phyloP scores from a whole-genome alignment of 92 coral and sea anemone species.

The Bergia sp. region DNA sequence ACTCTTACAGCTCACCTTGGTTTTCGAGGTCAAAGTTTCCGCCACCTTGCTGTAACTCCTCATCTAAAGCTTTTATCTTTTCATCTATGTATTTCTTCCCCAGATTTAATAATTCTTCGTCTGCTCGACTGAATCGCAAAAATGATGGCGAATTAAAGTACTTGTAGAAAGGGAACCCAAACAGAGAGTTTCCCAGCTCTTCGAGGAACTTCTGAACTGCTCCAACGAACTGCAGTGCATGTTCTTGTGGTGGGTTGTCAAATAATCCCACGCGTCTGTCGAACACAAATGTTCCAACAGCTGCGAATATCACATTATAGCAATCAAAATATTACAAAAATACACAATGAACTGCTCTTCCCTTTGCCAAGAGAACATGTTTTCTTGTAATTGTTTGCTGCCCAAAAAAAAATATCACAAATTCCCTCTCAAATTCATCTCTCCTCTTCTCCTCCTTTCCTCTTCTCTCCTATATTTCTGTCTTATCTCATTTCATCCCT shows the following conservation, averaged over 20 bases:
- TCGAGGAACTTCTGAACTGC: slow-evolving; percentile 20
- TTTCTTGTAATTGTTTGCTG: too few species aligned
- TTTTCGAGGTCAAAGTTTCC: slow-evolving; percentile 29
- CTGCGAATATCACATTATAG: slow-evolving; percentile 13
- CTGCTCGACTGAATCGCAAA: slow-evolving; percentile 32
- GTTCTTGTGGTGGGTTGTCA: slow-evolving; percentile 50
- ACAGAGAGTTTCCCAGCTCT: slow-evolving; percentile 23
- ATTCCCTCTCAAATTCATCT: neutral
- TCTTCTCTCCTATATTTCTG: neutral
- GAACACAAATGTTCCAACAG: slow-evolving; percentile 56
- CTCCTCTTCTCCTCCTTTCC: neutral
- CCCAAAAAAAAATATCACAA: too few species aligned
- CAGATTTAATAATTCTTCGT: slow-evolving; percentile 15
- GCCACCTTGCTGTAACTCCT: slow-evolving; percentile 17
- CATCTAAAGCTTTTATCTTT: slow-evolving; percentile 34
- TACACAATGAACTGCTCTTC: too few species aligned
- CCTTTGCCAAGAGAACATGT: neutral
- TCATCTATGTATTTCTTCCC: slow-evolving; percentile 36
- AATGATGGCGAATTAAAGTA: slow-evolving; percentile 44
- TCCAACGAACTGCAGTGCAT: slow-evolving; percentile 28
- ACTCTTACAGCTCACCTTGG: slow-evolving; percentile 30
- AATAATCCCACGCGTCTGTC: slow-evolving; percentile 51
- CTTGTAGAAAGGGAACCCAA: slow-evolving; percentile 41
- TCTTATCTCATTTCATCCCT: too few species aligned
- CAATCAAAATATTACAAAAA: neutral